phyloP scores from a whole-genome alignment of 2,113 vertebrate genomes.

The Numenius arquata region DNA sequence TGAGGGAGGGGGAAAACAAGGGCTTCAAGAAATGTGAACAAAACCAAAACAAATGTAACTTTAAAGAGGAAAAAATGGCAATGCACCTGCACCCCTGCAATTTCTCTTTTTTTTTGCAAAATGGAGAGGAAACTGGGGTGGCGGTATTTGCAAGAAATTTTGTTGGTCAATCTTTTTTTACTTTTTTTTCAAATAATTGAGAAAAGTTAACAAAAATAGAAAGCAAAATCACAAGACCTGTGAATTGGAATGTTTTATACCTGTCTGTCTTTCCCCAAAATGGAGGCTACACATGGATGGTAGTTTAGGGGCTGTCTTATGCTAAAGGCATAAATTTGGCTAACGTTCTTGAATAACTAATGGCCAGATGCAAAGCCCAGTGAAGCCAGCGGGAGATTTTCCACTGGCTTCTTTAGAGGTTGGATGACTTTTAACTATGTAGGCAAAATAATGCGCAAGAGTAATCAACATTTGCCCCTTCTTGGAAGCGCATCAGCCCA shows the following conservation, averaged over 20 bases:
- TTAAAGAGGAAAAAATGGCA: background rate
- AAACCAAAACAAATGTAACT: background rate
- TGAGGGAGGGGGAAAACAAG: background rate
- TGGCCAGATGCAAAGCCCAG: background rate
- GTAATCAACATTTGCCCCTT: background rate
- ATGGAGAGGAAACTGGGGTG: background rate
- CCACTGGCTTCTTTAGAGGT: background rate
- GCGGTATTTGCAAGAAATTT: rapidly evolving
- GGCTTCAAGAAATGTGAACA: background rate
- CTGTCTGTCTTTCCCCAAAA: background rate
- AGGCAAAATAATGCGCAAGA: background rate
- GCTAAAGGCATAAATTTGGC: background rate
- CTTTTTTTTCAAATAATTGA: background rate
- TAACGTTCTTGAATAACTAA: rapidly evolving
- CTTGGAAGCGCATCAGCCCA: background rate
- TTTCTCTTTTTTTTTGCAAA: background rate
- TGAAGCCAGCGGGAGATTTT: background rate
- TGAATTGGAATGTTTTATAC: background rate
- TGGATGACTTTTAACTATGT: background rate
- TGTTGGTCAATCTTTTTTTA: background rate
- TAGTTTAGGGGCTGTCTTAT: background rate
- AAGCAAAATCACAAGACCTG: background rate
- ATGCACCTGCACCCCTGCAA: background rate
- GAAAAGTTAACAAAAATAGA: background rate
- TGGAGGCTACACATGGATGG: background rate